phyloP scores from a whole-genome alignment of 2,797 vertebrate genomes.

The Cuniculus paca region DNA sequence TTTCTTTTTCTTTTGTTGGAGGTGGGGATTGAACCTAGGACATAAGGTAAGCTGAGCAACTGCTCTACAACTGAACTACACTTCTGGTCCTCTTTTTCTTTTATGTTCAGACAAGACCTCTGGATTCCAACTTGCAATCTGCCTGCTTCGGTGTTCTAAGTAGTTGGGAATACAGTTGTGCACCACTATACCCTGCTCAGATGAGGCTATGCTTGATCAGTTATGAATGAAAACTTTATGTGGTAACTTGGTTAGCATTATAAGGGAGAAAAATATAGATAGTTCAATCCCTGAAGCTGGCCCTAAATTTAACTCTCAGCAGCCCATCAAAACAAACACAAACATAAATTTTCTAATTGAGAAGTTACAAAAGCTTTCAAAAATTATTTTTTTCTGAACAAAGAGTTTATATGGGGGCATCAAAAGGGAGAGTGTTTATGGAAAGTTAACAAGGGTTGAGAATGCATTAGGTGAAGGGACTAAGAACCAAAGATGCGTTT shows the following conservation, averaged over 20 bases:
- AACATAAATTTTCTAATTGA: not conserved
- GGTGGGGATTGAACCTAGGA: not conserved
- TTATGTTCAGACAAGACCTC: not conserved
- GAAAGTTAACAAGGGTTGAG: not conserved
- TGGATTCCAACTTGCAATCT: not conserved
- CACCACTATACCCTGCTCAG: not conserved
- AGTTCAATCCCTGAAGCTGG: not conserved
- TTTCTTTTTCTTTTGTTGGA: not conserved
- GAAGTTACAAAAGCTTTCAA: slow-evolving; percentile 34
- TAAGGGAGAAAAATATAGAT: not conserved
- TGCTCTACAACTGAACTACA: not conserved
- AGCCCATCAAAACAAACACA: not conserved
- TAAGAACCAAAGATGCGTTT: slow-evolving; percentile 6
- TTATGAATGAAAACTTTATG: not conserved
- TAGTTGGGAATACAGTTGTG: not conserved
- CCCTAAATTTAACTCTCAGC: not conserved
- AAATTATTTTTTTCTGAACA: slow-evolving; percentile 10
- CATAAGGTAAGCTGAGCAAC: not conserved
- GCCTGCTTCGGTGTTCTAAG: not conserved
- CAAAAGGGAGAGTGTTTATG: not conserved
- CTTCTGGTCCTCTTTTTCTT: not conserved
- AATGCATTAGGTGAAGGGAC: not conserved
- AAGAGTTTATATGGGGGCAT: not conserved
- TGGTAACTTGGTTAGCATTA: not conserved
- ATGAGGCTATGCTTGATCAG: not conserved